phyloP scores from a whole-genome alignment of 1,140 invertebrate species.

The Papilio polytes region DNA sequence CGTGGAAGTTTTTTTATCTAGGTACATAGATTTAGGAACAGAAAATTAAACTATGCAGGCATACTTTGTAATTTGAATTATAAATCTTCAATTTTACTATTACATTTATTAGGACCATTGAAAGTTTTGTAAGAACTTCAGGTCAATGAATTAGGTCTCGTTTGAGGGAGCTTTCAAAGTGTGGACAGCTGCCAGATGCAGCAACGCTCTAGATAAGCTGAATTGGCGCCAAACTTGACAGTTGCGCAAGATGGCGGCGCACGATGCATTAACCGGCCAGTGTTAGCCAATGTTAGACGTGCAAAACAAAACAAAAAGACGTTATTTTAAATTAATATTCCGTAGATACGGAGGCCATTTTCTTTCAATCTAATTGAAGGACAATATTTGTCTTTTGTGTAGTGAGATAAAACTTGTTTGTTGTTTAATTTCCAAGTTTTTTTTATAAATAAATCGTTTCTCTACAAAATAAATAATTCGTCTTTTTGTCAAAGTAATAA shows the following conservation, averaged over 20 bases:
- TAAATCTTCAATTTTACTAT: no score
- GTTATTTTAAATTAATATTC: not conserved
- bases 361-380: not conserved
- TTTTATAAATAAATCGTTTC: no score
- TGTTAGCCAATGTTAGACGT: constrained; percentile 5
- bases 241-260: constrained; percentile 14
- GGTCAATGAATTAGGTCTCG: not conserved
- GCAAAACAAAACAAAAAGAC: not conserved
- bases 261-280: not conserved
- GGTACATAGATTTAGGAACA: no score
- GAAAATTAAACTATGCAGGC: no score
- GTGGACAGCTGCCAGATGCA: constrained; percentile 16
- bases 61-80: no score
- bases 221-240: constrained; percentile 3
- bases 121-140: not conserved
- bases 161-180: not conserved
- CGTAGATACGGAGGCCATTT: not conserved
- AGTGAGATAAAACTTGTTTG: no score
- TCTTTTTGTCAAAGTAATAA: no score
- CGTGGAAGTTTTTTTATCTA: no score
- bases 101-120: no score
- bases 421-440: no score
- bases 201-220: not conserved
- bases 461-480: no score
- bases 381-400: no score